These are phyloP conservation scores for Aphelenchoides fujianensis DNA, from an alignment of 1,140 invertebrate genomes.

Conservation along the genomic window DNA sequence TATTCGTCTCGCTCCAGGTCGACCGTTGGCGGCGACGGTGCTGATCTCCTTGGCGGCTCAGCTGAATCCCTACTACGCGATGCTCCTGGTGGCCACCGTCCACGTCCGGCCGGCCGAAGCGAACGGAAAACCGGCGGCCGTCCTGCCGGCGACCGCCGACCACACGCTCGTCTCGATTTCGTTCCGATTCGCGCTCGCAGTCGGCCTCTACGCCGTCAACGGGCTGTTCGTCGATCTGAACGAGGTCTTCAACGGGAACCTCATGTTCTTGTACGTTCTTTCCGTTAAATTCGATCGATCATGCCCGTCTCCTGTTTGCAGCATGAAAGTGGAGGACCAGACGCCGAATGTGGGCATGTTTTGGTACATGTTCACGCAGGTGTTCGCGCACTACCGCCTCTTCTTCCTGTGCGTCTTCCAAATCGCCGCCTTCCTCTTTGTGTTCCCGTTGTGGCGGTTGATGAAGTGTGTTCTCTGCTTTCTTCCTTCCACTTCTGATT, in stretches of 20 bases:
- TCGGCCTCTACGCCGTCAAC: not conserved
- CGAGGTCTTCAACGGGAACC: conserved; percentile 9
- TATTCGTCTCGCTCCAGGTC: not conserved
- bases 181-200: conserved; percentile 1
- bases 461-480: conserved; percentile 67
- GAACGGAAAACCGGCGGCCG: no score
- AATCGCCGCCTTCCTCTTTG: conserved; percentile 86
- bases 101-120: not conserved
- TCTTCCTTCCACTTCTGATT: not conserved
- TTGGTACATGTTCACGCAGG: conserved; percentile 99
- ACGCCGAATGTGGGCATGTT: conserved; percentile 93
- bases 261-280: conserved; percentile 14
- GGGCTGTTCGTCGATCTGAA: not conserved
- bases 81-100: conserved; percentile 3
- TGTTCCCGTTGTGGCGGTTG: conserved; percentile 79
- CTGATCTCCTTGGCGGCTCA: conserved; percentile 1
- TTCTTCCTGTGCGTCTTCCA: conserved; percentile 93
- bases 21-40: not conserved
- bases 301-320: no score
- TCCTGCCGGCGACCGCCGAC: not conserved
- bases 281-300: conserved; percentile 11
- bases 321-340: conserved; percentile 6
- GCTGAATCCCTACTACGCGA: conserved; percentile 16
- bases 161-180: not conserved
- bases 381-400: conserved; percentile 94